Evolutionary conservation across 2,888 invertebrate species (phyloP), one percentile per base, ranked within the genome.

Genomic region (Xestia rhomboidea): DNA sequence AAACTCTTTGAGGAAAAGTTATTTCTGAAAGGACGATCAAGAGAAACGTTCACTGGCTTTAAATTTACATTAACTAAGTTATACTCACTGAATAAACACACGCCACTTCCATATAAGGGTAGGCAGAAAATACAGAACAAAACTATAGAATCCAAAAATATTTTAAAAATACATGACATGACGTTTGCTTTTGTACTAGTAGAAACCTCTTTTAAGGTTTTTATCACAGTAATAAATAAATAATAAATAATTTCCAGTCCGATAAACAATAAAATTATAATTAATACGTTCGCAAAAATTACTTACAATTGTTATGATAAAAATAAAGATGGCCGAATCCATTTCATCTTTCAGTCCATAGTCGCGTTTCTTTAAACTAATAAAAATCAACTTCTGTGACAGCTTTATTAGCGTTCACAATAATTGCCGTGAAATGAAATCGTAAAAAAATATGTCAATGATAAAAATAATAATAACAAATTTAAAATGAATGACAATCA

Each of bases 401-500:
- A 70, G 41, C 21, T 77, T 57, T 57, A 84, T 81, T 81, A 68
- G 11, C 44, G 34, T 73, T 64, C 49, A 49, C 11, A 77, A 46
- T 86, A 77, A 87, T 87, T 78, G 68, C 74, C 87, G 70, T 86
- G 86, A 87, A 87, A 87, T 79, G 10, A 76, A 66, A 64, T 78
- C n/a, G 54, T 68, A 44, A 74, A 78, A 69, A 78, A 82, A 78
- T 30, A 30, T 77, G 82, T 77, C 67, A 24, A 46, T 46, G 77
- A 68, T 73, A 77, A 80, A 72, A 79, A 71, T 34, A 83, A 62
- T n/a, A 44, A 63, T 68, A 64, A 62, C 34, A 54, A 13, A 27
- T 62, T n/a, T 41, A 13, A 18, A 57, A 70, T 73, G 51, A 49
- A 27, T 38, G 15, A 66, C 18, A 67, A 70, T 60, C 51, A 27